Percentiles rank a stretch among this genome's conserved stretches.
Evolutionary conservation across 2,888 invertebrate genomes (phyloP).

Genomic region (Tipula helvola): DNA sequence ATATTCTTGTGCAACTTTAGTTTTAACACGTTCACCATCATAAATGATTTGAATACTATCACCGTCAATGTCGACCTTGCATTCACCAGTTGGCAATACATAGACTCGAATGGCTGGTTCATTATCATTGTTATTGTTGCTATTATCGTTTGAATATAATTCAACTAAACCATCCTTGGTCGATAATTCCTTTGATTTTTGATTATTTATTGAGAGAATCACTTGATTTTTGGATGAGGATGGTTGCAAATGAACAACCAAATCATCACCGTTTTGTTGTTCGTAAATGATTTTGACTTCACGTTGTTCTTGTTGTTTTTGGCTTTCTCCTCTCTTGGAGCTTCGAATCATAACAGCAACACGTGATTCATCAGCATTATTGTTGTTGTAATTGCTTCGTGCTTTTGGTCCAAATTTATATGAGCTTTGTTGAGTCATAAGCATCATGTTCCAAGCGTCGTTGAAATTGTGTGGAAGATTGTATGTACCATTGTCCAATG

Average conservation of each 20-base stretch:
- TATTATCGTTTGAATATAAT: constrained; percentile 26
- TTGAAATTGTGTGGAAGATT: not conserved
- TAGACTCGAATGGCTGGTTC: constrained; percentile 36
- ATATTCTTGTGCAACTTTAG: constrained; percentile 35
- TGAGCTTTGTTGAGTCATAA: not conserved
- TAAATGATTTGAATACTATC: constrained; percentile 40
- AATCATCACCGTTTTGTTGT: constrained; percentile 25
- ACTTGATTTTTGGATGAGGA: constrained; percentile 18
- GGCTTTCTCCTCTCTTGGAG: not conserved
- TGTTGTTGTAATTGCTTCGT: not conserved
- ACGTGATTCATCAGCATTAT: not conserved
- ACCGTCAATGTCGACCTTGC: constrained; percentile 40
- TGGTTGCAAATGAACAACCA: constrained; percentile 20
- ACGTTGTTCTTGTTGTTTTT: constrained; percentile 16
- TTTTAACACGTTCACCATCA: constrained; percentile 45
- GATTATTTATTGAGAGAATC: constrained; percentile 31
- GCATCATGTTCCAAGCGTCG: not conserved
- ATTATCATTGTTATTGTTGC: constrained; percentile 17
- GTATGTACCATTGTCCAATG: constrained; percentile 5
- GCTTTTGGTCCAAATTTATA: not conserved
- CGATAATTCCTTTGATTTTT: constrained; percentile 21
- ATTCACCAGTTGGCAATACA: constrained; percentile 39
- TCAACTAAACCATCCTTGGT: constrained; percentile 25
- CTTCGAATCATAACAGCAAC: not conserved
- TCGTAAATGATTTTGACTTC: constrained; percentile 38